Conservation (phyloP, 2,888 invertebrate genomes). For the Saturnia japonica region DNA sequence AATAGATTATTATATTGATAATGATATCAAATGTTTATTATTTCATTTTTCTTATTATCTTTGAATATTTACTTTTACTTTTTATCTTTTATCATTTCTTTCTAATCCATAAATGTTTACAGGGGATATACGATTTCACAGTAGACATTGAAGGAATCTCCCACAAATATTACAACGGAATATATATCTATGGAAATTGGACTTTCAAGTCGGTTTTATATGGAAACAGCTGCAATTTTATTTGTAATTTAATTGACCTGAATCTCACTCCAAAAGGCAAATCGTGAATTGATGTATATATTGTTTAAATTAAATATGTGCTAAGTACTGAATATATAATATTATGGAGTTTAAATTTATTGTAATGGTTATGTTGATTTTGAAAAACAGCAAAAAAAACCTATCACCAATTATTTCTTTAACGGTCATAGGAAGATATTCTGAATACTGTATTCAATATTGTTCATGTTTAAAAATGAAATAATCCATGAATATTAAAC, state of each 20-base stretch:
- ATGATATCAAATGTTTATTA: no score
- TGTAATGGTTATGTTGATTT: background rate
- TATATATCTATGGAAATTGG: conserved; percentile 38
- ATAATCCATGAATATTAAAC: background rate
- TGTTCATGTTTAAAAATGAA: background rate
- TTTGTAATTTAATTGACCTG: conserved; percentile 17
- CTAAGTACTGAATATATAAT: background rate
- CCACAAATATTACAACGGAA: conserved; percentile 30
- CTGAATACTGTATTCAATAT: background rate
- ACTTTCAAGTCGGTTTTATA: conserved; percentile 37
- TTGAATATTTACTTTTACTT: no score
- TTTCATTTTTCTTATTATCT: no score
- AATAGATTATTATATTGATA: no score
- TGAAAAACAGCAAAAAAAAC: background rate
- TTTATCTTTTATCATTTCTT: no score
- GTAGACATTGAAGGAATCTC: conserved; percentile 26
- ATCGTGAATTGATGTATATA: background rate
- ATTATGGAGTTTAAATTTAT: background rate
- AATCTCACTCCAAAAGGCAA: conserved; percentile 10
- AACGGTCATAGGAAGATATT: background rate
- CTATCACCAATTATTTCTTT: background rate
- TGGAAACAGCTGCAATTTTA: conserved; percentile 41
- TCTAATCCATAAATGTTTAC: conserved; percentile 10
- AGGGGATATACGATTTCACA: conserved; percentile 27
- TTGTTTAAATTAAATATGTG: background rate